Evolutionary conservation across 2,888 invertebrate species (phyloP).

Genomic region (Omphaloscelis lunosa): DNA sequence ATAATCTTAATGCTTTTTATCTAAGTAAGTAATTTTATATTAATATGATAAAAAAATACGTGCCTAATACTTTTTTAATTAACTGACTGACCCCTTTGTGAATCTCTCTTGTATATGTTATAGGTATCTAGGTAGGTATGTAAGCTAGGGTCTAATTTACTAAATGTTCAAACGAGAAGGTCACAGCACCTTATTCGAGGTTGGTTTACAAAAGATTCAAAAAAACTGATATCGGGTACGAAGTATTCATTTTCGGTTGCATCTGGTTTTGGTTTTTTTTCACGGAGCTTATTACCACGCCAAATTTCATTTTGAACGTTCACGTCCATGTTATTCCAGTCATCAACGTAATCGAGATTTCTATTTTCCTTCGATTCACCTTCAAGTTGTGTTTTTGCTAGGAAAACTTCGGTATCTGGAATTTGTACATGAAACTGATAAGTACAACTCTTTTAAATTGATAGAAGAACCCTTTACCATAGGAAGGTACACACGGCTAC

Average conservation of each 20-base stretch:
- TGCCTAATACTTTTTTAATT: no score
- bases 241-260: constrained; percentile 50
- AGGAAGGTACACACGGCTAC: no score
- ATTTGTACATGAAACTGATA: constrained; percentile 7
- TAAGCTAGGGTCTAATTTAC: not conserved
- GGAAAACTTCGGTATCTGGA: constrained; percentile 39
- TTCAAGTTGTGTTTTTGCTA: constrained; percentile 21
- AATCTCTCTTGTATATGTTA: not conserved
- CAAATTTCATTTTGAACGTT: constrained; percentile 68
- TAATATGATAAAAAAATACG: no score
- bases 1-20: no score
- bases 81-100: no score
- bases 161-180: constrained; percentile 11
- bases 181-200: constrained; percentile 40
- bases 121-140: not conserved
- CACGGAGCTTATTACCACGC: constrained; percentile 70
- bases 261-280: constrained; percentile 60
- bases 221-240: constrained; percentile 25
- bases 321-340: constrained; percentile 62
- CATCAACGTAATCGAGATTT: constrained; percentile 59
- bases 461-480: not conserved
- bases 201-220: constrained; percentile 21
- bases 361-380: constrained; percentile 13
- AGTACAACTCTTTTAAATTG: not conserved
- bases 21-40: no score